Evolutionary conservation across 2,888 invertebrate genomes (phyloP), one percentile per base, ranked within the genome.

Genomic region (Imbricaverruca yamaguchii): DNA sequence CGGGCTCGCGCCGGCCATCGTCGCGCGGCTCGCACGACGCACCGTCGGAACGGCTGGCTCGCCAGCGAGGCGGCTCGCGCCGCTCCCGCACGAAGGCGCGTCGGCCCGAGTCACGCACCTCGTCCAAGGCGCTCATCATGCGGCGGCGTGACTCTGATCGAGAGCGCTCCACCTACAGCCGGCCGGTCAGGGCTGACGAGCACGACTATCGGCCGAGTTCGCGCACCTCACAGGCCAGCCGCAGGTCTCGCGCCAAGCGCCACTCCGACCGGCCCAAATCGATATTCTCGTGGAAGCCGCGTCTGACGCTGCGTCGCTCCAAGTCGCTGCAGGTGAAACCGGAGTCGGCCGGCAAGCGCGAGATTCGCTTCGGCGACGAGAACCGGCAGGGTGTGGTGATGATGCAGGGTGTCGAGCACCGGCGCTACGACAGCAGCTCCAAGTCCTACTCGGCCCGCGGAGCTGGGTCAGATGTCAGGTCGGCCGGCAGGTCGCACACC

Each of bases 281-380:
- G 18, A 53, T 74, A 9, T 74, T 74, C 12, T 74, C 74, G 53
- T 74, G 74, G 74, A 74, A 74, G 53, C 74, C 74, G 74, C 74
- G 74, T 0, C 11, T 74, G 13, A 53, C 74, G 18, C 74, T 74
- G 74, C 74, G 74, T 10, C 39, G 74, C 53, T 74, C 74, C 18
- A 74, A 74, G 74, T 74, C 74, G 53, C 53, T 74, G 9, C 74
- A 74, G 74, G 74, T 74, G 39, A 74, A 74, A 53, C 74, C 74
- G 53, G 74, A 74, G 18, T 53, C 39, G 15, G 74, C 10, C 18
- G 18, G 53, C 9, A 53, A 53, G 53, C 74, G 74, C 0, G 74
- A 74, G 74, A 74, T 74, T 13, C 74, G 74, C 18, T 74, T 74
- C 21, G 74, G 74, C 53, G 74, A 74, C 74, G 74, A 74, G 53